Evolutionary conservation across 1,140 invertebrate species (phyloP).

Genomic region (Polyergus mexicanus): DNA sequence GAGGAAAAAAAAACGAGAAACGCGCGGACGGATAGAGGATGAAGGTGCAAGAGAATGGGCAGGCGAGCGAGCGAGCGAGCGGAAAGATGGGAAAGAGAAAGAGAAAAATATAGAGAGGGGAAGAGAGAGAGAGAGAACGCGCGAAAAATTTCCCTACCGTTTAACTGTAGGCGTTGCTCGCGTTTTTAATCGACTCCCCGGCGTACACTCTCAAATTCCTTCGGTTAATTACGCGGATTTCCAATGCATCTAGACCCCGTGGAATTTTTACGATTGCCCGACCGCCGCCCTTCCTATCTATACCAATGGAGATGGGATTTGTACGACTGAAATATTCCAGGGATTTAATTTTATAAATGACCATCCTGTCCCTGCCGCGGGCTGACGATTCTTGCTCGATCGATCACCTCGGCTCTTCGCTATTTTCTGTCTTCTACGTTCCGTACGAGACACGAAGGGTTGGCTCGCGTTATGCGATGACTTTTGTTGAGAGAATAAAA

Average conservation of each 20-base stretch:
- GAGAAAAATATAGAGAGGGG: neutral
- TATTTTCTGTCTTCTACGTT: conserved; percentile 54
- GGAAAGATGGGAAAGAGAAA: neutral
- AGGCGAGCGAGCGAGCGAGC: conserved; percentile 30
- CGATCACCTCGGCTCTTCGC: conserved; percentile 60
- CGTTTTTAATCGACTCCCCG: conserved; percentile 84
- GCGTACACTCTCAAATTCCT: conserved; percentile 80
- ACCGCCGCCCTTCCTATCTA: conserved; percentile 56
- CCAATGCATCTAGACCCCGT: conserved; percentile 79
- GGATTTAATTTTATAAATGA: conserved; percentile 80
- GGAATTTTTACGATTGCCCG: conserved; percentile 82
- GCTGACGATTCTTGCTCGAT: conserved; percentile 61
- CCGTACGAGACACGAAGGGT: conserved; percentile 14
- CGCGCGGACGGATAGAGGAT: conserved; percentile 49
- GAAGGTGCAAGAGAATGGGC: conserved; percentile 51
- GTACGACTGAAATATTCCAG: conserved; percentile 79
- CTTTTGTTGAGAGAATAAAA: neutral
- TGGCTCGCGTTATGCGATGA: conserved; percentile 4
- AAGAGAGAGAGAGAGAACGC: conserved; percentile 43
- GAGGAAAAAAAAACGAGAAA: conserved; percentile 64
- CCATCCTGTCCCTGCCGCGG: conserved; percentile 74
- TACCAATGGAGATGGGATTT: conserved; percentile 65
- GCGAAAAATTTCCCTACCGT: conserved; percentile 65
- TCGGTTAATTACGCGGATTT: conserved; percentile 85
- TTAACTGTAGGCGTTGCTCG: conserved; percentile 78